Base-by-base conservation (phyloP, 2,888 invertebrate genomes). In the Harpalus rufipes region DNA sequence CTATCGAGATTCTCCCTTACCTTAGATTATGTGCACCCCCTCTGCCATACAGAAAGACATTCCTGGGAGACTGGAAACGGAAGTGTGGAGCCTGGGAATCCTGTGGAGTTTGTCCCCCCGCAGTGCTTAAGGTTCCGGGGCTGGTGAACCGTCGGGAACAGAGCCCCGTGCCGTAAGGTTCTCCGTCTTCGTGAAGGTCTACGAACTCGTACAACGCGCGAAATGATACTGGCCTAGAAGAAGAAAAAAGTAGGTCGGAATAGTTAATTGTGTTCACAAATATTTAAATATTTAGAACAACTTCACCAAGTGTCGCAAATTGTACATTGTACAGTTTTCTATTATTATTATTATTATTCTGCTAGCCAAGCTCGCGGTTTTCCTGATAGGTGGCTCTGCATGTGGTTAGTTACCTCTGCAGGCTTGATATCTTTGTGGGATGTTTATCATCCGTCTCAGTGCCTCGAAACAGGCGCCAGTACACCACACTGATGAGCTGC, bases 161-260 rank as follows among this genome's bases (percentile, higher is more conserved):
- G 0, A 93, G 92, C 0, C 95, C 96, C 44, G 93, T 93, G 5
- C 95, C 96, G 91, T 94, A 95, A 0, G 95, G 94, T 87, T 96
- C 94, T 0, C 97, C 97, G 87, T 97, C 97, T 91, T 97, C 95
- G 88, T 96, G 96, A 7, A 97, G 92, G 90, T 97, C 97, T 61
- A 97, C 97, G 89, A 97, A 97, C 90, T 97, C 97, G 91, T 97
- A 97, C 32, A 96, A 93, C 0, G 97, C 95, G 89, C 96, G 95
- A 90, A 97, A 97, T 88, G 95, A 94, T 72, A 97, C 94, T 0
- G 97, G 96, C 88, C 97, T 97, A 89, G 25, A 25, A 65, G 7
- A 82, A 85, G 81, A 18, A 59, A 16, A 16, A 6, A 16, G 18
- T 18, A 1, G 21, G 1, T 21, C 1, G 21, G 21, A 3, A 21